Percentiles rank a stretch among this genome's conserved stretches.
Evolutionary conservation across 2,113 vertebrate species (phyloP).

Genomic region (Pampusana beccarii): DNA sequence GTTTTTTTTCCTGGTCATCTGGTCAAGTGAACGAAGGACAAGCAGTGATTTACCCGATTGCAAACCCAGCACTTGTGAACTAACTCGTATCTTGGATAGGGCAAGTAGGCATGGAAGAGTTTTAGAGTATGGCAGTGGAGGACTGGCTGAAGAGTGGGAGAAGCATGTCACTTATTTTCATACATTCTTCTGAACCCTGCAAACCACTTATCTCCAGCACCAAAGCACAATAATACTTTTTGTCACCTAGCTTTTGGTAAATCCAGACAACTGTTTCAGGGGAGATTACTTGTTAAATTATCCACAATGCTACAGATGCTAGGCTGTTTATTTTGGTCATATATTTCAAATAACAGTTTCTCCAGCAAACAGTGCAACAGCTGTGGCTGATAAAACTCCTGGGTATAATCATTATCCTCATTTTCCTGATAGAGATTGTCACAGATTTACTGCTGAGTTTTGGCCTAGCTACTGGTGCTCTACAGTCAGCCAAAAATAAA

Average conservation of each 20-base stretch:
- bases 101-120: background rate
- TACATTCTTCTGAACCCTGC: background rate
- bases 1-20: background rate
- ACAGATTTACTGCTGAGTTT: slow-evolving; percentile 47
- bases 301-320: slow-evolving; percentile 23
- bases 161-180: background rate
- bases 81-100: background rate
- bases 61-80: background rate
- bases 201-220: background rate
- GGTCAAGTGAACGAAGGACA: background rate
- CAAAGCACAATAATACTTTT: background rate
- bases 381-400: slow-evolving; percentile 65
- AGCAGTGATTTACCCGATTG: no score
- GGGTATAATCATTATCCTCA: slow-evolving; percentile 52
- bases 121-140: background rate
- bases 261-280: background rate
- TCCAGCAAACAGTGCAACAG: slow-evolving; percentile 60
- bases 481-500: background rate
- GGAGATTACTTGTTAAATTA: background rate
- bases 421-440: slow-evolving; percentile 29
- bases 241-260: background rate
- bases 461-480: background rate
- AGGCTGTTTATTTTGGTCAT: slow-evolving; percentile 61
- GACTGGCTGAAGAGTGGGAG: background rate
- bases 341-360: slow-evolving; percentile 65